Conservation (phyloP, 2,113 vertebrate genomes). For the Balaenoptera acutorostrata region DNA sequence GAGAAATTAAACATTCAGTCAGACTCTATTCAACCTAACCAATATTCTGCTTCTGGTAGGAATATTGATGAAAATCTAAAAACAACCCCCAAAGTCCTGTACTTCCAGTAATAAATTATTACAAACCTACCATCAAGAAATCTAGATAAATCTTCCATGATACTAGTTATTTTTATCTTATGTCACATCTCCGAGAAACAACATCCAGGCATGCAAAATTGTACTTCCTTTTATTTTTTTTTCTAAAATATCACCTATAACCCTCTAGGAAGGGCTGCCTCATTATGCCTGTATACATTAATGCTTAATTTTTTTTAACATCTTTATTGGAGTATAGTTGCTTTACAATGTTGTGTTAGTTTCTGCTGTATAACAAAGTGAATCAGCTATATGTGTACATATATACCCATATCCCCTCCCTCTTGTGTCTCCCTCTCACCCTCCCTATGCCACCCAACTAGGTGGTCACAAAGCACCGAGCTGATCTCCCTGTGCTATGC, state of each 20-base stretch:
- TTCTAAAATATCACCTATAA: background rate
- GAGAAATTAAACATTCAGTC: background rate
- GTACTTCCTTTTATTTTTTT: background rate
- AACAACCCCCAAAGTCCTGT: background rate
- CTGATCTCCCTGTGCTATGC: too few relatives aligned
- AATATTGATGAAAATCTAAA: background rate
- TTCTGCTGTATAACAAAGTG: too few relatives aligned
- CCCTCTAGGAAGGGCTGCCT: background rate
- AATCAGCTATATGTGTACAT: too few relatives aligned
- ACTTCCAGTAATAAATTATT: background rate
- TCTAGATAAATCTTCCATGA: background rate
- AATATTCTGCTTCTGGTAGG: background rate
- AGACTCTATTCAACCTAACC: background rate
- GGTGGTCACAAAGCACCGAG: too few relatives aligned
- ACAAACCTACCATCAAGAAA: background rate
- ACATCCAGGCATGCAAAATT: background rate
- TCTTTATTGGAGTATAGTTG: too few relatives aligned
- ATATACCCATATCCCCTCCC: too few relatives aligned
- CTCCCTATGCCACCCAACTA: too few relatives aligned
- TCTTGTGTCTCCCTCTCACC: too few relatives aligned
- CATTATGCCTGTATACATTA: background rate
- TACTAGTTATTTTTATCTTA: slow-evolving; percentile 24
- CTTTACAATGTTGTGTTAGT: too few relatives aligned
- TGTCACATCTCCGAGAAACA: background rate
- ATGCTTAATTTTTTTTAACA: too few relatives aligned